Base-by-base conservation (phyloP, 2,113 vertebrate genomes). In the Spheniscus mendiculus region DNA sequence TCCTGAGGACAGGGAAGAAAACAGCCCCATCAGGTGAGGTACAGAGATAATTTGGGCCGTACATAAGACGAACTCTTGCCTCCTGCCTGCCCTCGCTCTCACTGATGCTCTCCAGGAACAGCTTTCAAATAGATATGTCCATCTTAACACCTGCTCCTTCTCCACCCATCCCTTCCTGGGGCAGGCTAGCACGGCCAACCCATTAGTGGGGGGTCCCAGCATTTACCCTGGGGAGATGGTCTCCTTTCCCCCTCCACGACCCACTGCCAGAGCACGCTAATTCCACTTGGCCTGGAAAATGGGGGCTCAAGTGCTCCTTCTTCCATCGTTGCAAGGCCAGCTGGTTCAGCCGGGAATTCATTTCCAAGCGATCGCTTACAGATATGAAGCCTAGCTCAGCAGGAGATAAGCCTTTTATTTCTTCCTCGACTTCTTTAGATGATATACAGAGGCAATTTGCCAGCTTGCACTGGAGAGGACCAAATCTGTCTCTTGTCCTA, bases 1-100 rank as follows among this genome's bases (percentile, higher is more conserved):
- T 99, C 95, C 99, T 99, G 90, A 47, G 94, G 78, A 96, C 19
- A 80, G n/a, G 34, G 65, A 70, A 52, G 40, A 73, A 58, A 91
- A 87, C 3, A 40, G 61, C 16, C 11, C 79, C 12, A 23, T 93
- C 56, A 77, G 45, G 65, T 16, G 47, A 85, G 32, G 63, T 22
- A 53, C n/a, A 96, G 67, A 72, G 76, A 59, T 14, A 65, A 61
- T 14, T 8, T 21, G 40, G 56, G 22, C 71, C 38, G 15, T 2
- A 11, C 0, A 0, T 5, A 26, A 65, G 82, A 40, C 1, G 6
- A 71, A 44, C 38, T 80, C 42, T 66, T 80, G 42, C 45, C 58
- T 79, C n/a, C 67, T 52, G 55, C 10, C 79, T 79, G 78, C 81
- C 49, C 78, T 55, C 9, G 2, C 42, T 58, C 72, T 9, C 3